A percentile compares a stretch with the other conserved stretches of the same genome.
These are phyloP conservation scores for Melanargia galathea DNA, from an alignment of 2,888 invertebrate genomes.

Conservation along the genomic window DNA sequence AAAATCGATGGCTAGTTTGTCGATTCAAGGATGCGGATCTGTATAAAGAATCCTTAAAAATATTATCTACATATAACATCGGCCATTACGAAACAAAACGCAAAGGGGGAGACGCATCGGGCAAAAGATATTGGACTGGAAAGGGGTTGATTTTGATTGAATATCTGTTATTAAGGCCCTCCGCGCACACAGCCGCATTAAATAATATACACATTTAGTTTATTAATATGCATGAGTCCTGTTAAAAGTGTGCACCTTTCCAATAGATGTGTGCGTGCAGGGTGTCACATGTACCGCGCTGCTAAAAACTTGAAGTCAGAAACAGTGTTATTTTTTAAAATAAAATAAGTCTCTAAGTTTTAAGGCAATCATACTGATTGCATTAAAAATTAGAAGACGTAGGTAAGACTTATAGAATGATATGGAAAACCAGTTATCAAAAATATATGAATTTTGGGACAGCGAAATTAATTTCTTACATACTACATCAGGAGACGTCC, in stretches of 20 bases:
- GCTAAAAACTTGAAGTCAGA: conserved; percentile 39
- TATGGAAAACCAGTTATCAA: neutral
- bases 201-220: conserved; percentile 77
- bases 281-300: conserved; percentile 46
- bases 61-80: conserved; percentile 43
- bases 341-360: too few species aligned
- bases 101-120: conserved; percentile 70
- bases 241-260: conserved; percentile 63
- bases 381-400: neutral
- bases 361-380: neutral
- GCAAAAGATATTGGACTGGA: conserved; percentile 77
- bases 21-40: neutral
- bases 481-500: conserved; percentile 29
- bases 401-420: neutral
- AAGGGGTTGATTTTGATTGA: conserved; percentile 82
- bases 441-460: conserved; percentile 10
- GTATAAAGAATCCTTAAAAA: conserved; percentile 38
- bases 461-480: conserved; percentile 28
- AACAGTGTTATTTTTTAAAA: conserved; percentile 27
- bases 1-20: neutral
- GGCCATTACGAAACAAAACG: conserved; percentile 61
- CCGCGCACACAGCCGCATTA: conserved; percentile 69
- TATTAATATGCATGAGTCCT: conserved; percentile 81
- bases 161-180: conserved; percentile 81
- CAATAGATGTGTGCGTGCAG: conserved; percentile 37